phyloP scores from a whole-genome alignment of 2,888 invertebrate species.

The Amphipyra berbera region DNA sequence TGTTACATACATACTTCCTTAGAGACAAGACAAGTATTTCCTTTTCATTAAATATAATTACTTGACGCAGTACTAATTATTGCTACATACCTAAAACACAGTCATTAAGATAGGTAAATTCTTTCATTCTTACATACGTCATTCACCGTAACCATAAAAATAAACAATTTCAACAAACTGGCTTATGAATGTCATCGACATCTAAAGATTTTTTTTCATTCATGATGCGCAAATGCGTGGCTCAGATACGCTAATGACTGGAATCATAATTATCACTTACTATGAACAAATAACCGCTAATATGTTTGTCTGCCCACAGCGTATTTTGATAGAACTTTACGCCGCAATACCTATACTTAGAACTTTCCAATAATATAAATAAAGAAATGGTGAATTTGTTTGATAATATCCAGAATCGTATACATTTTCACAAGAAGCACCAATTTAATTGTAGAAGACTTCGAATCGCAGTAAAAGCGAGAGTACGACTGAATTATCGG shows the following conservation, averaged over 20 bases:
- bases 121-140: background rate
- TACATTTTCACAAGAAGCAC: too few species aligned
- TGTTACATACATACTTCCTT: too few species aligned
- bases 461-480: too few species aligned
- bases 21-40: too few species aligned
- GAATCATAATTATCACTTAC: constrained; percentile 28
- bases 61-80: too few species aligned
- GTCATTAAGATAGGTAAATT: too few species aligned
- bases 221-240: background rate
- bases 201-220: constrained; percentile 26
- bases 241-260: constrained; percentile 14
- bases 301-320: background rate
- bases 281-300: constrained; percentile 17
- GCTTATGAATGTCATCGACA: constrained; percentile 24
- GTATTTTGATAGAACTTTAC: background rate
- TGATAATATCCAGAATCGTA: too few species aligned
- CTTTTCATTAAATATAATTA: too few species aligned
- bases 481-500: too few species aligned
- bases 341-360: background rate
- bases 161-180: background rate
- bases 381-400: background rate
- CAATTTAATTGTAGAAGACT: too few species aligned
- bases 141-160: background rate
- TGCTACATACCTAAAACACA: too few species aligned
- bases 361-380: background rate